A percentile compares a stretch with the other conserved stretches of the same genome.
Conservation (phyloP, 2,888 invertebrate genomes). For the Cistogaster globosa region DNA sequence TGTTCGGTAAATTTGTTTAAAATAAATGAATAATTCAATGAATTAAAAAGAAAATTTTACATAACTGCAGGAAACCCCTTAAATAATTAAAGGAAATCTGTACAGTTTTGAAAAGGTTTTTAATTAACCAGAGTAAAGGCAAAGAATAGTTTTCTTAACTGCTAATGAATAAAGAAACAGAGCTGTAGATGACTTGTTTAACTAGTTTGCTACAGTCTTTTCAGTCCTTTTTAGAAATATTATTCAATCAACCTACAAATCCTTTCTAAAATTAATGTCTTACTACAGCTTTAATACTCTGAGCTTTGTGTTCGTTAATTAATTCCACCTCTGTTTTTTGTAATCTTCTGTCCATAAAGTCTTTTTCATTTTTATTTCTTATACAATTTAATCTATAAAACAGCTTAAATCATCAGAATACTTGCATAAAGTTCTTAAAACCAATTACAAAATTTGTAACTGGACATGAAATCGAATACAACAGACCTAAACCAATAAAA, state of each 20-base stretch:
- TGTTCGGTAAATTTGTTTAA: too few species aligned
- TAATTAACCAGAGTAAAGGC: too few species aligned
- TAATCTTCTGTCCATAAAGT: conserved; percentile 21
- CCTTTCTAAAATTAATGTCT: not conserved
- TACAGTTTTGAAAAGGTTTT: too few species aligned
- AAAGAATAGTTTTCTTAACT: too few species aligned
- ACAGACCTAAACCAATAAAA: conserved; percentile 58
- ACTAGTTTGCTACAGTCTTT: too few species aligned
- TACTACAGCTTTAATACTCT: not conserved
- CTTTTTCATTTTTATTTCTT: conserved; percentile 16
- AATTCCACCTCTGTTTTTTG: not conserved
- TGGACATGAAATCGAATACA: conserved; percentile 47
- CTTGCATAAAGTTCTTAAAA: conserved; percentile 36
- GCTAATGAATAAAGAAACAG: too few species aligned
- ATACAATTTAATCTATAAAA: conserved; percentile 36
- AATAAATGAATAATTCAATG: too few species aligned
- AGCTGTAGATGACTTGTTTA: too few species aligned
- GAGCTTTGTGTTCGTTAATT: conserved; percentile 11
- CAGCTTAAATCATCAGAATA: conserved; percentile 52
- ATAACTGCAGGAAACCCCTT: too few species aligned
- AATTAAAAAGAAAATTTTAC: too few species aligned
- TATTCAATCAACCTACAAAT: not conserved
- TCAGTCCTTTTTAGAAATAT: not conserved
- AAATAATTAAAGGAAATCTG: too few species aligned
- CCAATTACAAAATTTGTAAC: conserved; percentile 46